A percentile compares a stretch with the other conserved stretches of the same genome.
Conservation (phyloP, 2,888 invertebrate species). For the Notodonta ziczac region DNA sequence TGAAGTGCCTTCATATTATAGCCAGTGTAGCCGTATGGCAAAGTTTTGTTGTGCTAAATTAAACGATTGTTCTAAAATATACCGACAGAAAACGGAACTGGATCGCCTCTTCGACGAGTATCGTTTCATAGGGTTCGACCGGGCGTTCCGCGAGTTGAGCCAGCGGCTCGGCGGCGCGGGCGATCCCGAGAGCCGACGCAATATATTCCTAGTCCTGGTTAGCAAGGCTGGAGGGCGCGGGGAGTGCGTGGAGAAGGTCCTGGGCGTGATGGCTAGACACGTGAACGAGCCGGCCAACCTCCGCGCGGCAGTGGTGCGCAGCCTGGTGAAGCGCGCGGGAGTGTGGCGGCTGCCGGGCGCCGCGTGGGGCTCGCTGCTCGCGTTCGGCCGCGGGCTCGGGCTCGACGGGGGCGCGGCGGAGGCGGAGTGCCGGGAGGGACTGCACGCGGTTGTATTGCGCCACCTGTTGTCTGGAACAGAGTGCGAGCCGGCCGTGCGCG, state of each 20-base stretch:
- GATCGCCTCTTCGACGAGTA: conserved; percentile 62
- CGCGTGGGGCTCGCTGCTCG: conserved; percentile 54
- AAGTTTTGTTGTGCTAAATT: not conserved
- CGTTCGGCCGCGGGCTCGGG: conserved; percentile 59
- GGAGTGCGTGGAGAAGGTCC: conserved; percentile 48
- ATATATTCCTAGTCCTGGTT: conserved; percentile 65
- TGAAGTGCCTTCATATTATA: not conserved
- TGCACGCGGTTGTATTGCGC: conserved; percentile 62
- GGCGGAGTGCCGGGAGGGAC: conserved; percentile 57
- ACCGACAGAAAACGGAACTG: conserved; percentile 38
- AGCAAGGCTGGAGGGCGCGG: conserved; percentile 64
- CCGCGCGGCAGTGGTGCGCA: conserved; percentile 63
- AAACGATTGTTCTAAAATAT: not conserved
- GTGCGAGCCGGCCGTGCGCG: conserved; percentile 34
- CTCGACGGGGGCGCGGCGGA: conserved; percentile 54
- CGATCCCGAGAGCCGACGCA: conserved; percentile 55
- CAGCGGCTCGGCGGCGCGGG: conserved; percentile 52
- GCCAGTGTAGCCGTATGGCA: too few relatives aligned
- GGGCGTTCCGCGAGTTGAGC: conserved; percentile 54
- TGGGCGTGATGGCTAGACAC: conserved; percentile 51
- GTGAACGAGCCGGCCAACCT: conserved; percentile 60
- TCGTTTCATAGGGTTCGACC: conserved; percentile 57
- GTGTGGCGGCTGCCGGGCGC: conserved; percentile 60
- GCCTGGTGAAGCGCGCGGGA: conserved; percentile 60
- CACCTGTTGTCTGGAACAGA: conserved; percentile 42